Evolutionary conservation across 92 coral and sea anemone species (phyloP), one percentile per base, ranked within the genome.

Genomic region (Micromussa lordhowensis): DNA sequence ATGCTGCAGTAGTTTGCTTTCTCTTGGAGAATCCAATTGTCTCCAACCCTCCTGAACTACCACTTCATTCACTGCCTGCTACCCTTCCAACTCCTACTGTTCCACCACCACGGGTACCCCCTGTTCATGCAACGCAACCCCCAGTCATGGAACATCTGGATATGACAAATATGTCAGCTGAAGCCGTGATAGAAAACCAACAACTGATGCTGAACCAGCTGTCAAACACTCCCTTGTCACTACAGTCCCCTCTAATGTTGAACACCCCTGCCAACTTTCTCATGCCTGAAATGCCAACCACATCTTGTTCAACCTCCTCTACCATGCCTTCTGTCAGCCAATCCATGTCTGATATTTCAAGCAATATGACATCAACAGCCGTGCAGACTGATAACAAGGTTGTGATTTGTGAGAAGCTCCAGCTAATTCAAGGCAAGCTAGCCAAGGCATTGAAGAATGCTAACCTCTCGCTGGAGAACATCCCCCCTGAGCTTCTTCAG

Each of bases 51-150:
- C 98, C 98, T 31, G 98, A 98, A 31, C 95, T 96, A 34, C 94
- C 94, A 30, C 95, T 98, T 40, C 82, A 96, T 59, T 88, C 97
- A n/a, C 68, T 98, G 86, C 96, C 95, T 34, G 87, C 93, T 73
- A 89, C 97, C 77, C 87, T 94, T 85, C 88, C 96, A 51, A 94
- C 98, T 75, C 97, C 97, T 3, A 78, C 96, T 53, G 93, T 95
- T 38, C 96, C 99, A 26, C 99, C 99, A 30, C 99, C 99, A 0
- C 95, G 99, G 70, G 99, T 98, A 58, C 99, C 99, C 79, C 99
- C 99, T 71, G 98, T 92, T 24, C 99, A 94, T 84, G 96, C 98
- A 9, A 95, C 94, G 66, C 98, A 95, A 63, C 98, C 98, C 18
- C 98, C 96, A 35, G 78, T 94, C 22, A 91, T 96, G 36, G 99